Conservation (phyloP, 92 coral and sea anemone genomes). For the Nematostella vectensis region DNA sequence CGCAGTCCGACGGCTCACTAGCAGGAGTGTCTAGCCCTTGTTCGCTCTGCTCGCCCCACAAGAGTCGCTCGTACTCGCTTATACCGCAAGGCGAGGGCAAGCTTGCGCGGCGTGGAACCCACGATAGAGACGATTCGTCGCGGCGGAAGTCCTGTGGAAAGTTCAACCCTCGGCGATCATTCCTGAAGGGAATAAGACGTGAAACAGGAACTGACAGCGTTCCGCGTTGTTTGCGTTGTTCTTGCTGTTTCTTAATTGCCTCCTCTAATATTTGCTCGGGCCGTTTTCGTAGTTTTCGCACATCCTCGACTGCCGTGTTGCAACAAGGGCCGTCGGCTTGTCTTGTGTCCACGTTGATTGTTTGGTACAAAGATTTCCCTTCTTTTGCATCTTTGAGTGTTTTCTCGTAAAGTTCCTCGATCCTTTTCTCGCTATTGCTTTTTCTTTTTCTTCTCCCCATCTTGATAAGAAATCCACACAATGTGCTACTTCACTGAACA, state of each 20-base stretch:
- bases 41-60: conserved; percentile 9
- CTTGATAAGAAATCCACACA: too few relatives aligned
- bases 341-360: conserved; percentile 5
- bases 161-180: conserved; percentile 23
- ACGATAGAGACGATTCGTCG: conserved; percentile 23
- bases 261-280: conserved; percentile 40
- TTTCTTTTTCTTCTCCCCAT: conserved; percentile 37
- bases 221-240: conserved; percentile 27
- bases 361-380: conserved; percentile 13
- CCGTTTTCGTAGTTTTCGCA: conserved; percentile 20
- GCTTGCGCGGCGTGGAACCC: conserved; percentile 30
- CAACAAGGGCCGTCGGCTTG: conserved; percentile 5
- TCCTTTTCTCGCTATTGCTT: conserved; percentile 42
- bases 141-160: conserved; percentile 53
- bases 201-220: conserved; percentile 44
- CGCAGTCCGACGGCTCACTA: background rate
- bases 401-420: conserved; percentile 33
- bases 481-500: too few relatives aligned
- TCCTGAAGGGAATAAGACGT: conserved; percentile 47
- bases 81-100: conserved; percentile 6
- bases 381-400: conserved; percentile 37
- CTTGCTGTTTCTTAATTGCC: conserved; percentile 49
- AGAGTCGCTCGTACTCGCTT: conserved; percentile 5
- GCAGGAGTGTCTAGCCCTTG: background rate
- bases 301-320: background rate